Percentiles rank a stretch among this genome's conserved stretches.
Evolutionary conservation across 2,888 invertebrate genomes (phyloP).

Genomic region (Pediacus dermestoides): DNA sequence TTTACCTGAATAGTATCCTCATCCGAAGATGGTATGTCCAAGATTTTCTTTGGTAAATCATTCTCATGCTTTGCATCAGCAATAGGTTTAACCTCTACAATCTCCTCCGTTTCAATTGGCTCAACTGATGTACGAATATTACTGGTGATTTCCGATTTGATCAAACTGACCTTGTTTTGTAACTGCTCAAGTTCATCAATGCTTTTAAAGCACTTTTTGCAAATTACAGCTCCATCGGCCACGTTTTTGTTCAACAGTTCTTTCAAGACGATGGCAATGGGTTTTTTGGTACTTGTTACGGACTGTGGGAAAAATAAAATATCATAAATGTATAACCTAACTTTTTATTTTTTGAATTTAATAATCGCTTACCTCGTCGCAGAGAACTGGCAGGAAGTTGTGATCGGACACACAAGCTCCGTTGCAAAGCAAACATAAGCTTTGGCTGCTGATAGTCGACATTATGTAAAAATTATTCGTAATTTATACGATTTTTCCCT

Average conservation of each 20-base stretch:
- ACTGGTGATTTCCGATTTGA: slow-evolving; percentile 52
- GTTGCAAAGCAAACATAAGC: slow-evolving; percentile 62
- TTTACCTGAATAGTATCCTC: slow-evolving; percentile 37
- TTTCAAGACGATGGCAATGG: not conserved
- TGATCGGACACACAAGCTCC: slow-evolving; percentile 54
- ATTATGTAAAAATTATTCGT: slow-evolving; percentile 34
- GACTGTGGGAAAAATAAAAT: no score
- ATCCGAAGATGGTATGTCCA: slow-evolving; percentile 47
- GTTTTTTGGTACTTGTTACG: not conserved
- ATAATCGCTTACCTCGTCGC: slow-evolving; percentile 40
- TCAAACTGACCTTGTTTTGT: slow-evolving; percentile 51
- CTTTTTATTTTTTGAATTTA: no score
- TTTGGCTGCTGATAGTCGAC: slow-evolving; percentile 33
- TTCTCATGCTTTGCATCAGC: slow-evolving; percentile 30
- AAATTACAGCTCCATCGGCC: slow-evolving; percentile 54
- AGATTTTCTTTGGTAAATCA: slow-evolving; percentile 42
- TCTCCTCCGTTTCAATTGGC: slow-evolving; percentile 1
- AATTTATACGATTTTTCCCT: no score
- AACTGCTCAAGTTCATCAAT: slow-evolving; percentile 62
- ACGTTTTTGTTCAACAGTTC: not conserved
- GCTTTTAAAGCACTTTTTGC: slow-evolving; percentile 65
- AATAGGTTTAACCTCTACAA: slow-evolving; percentile 22
- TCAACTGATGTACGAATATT: not conserved
- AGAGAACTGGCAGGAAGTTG: slow-evolving; percentile 56
- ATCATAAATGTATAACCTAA: no score